A percentile compares a stretch with the other conserved stretches of the same genome.
Evolutionary conservation across 35 echinoderm and acorn worm genomes (phyloP).

Genomic region (Amphiura filiformis): DNA sequence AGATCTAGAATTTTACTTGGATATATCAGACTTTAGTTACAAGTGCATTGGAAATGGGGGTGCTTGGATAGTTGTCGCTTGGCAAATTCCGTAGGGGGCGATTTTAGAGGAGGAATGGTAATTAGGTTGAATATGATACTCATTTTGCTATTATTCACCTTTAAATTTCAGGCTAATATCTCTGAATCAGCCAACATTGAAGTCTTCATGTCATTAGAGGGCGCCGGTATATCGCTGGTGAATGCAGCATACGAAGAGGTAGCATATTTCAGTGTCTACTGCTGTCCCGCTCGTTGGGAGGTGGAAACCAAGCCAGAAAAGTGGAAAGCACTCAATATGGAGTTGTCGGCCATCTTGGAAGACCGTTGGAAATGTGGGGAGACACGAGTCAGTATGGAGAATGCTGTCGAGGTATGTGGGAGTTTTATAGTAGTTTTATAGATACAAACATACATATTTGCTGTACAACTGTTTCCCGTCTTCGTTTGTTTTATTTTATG

Average conservation of each 20-base stretch:
- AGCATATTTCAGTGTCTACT: conserved; percentile 85
- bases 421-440: too few relatives aligned
- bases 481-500: too few relatives aligned
- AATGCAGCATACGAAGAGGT: conserved; percentile 91
- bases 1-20: too few relatives aligned
- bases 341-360: conserved; percentile 81
- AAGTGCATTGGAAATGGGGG: too few relatives aligned
- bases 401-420: conserved; percentile 71
- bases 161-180: conserved; percentile 57
- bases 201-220: conserved; percentile 72
- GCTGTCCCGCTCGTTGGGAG: conserved; percentile 87
- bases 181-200: conserved; percentile 86
- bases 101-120: too few relatives aligned
- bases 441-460: not conserved
- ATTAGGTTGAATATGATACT: too few relatives aligned
- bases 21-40: too few relatives aligned
- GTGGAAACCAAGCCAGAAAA: conserved; percentile 91
- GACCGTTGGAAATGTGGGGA: conserved; percentile 70
- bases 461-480: too few relatives aligned
- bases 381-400: conserved; percentile 50
- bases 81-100: too few relatives aligned
- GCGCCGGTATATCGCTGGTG: conserved; percentile 79
- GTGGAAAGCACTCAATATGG: conserved; percentile 89
- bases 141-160: too few relatives aligned
- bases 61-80: too few relatives aligned